Evolutionary conservation across 1,140 invertebrate genomes (phyloP), one percentile per base, ranked within the genome.

Genomic region (Tetramorium simillimum): DNA sequence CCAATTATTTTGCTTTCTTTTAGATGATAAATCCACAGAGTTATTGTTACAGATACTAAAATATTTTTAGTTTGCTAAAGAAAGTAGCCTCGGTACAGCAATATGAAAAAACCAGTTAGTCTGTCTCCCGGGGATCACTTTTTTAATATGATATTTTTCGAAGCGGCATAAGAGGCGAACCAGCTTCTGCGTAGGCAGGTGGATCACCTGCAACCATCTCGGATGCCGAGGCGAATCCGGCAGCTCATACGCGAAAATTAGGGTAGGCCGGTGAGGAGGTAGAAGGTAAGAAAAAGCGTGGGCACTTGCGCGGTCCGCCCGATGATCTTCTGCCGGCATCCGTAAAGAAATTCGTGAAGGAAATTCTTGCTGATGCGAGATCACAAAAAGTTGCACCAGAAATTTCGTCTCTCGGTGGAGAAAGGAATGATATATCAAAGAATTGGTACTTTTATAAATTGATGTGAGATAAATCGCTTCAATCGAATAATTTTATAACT

Each of bases 221-320:
- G 60, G 28, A 75, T 72, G 86, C 86, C 86, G 81, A 65, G 85
- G 75, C 75, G 85, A 86, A 78, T 86, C 63, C 60, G 75, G 76
- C 73, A 80, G 76, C 76, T 86, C 85, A 80, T 86, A 80, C 85
- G 75, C 75, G 85, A 80, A 86, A 86, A 80, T 86, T 80, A 86
- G 76, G 85, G 85, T 86, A 78, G 62, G 18, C 60, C 40, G 75
- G 62, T 53, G 62, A 86, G 18, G 72, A 86, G 75, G 75, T 62
- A 70, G 85, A 81, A 81, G 62, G 85, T 43, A 80, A 86, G 75
- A 86, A 78, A 85, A 85, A 85, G 70, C 33, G 58, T 85, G 73
- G 73, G 82, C 82, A 63, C 70, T 62, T 40, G 82, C 60, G 60
- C 60, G 21, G 69, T 10, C 46, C 82, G 58, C 46, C 60, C 82